phyloP scores from a whole-genome alignment of 2,888 invertebrate genomes.

The Drosophila formosana region DNA sequence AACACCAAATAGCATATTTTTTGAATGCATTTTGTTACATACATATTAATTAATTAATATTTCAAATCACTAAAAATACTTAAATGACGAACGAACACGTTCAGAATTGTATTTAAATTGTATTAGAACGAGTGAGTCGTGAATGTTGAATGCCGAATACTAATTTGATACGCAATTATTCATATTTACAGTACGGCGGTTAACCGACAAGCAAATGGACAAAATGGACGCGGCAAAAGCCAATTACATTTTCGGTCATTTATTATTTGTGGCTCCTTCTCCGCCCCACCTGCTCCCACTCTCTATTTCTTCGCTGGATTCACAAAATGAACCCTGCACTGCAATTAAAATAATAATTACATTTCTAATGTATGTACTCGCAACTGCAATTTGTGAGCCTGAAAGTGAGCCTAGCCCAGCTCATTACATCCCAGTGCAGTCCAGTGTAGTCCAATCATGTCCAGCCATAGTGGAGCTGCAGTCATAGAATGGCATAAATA shows the following conservation, averaged over 20 bases:
- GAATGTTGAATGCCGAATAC: slow-evolving; percentile 19
- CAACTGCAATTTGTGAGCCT: slow-evolving; percentile 68
- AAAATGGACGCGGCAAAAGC: slow-evolving; percentile 43
- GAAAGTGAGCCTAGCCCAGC: slow-evolving; percentile 10
- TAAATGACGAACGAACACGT: too few species aligned
- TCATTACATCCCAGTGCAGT: neutral
- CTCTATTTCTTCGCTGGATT: slow-evolving; percentile 13
- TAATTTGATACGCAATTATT: slow-evolving; percentile 54
- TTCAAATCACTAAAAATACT: too few species aligned
- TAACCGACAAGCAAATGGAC: slow-evolving; percentile 64
- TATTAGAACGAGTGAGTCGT: slow-evolving; percentile 12
- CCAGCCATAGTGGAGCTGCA: slow-evolving; percentile 3
- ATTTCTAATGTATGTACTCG: slow-evolving; percentile 82
- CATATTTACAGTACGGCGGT: slow-evolving; percentile 72
- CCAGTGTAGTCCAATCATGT: neutral
- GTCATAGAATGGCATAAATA: slow-evolving; percentile 66
- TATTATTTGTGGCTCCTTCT: slow-evolving; percentile 66
- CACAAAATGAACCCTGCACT: slow-evolving; percentile 66
- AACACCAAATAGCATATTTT: too few species aligned
- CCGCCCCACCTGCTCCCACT: neutral
- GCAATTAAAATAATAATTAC: slow-evolving; percentile 84
- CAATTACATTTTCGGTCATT: slow-evolving; percentile 57
- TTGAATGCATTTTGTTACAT: too few species aligned
- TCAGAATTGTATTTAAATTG: neutral
- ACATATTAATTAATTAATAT: too few species aligned